Percentiles rank a stretch among this genome's conserved stretches.
Evolutionary conservation across 2,113 vertebrate genomes (phyloP).

Genomic region (Vimba vimba): DNA sequence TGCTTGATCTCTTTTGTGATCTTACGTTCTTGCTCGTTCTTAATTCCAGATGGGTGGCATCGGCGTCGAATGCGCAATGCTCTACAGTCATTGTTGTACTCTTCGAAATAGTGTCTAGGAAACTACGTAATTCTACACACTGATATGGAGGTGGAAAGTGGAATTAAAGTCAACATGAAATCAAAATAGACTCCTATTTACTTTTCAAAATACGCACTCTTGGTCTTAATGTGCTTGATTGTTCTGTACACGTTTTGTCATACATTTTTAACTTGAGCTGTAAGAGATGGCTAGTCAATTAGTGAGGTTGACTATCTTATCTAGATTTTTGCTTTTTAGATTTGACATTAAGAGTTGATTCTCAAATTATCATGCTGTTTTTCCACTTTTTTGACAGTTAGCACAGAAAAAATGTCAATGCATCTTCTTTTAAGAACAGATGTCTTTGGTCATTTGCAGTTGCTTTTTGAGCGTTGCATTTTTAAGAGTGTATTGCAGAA

Average conservation of each 20-base stretch:
- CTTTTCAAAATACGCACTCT: background rate
- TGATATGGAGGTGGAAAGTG: slow-evolving; percentile 9
- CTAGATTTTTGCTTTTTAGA: no score
- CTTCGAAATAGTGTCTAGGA: background rate
- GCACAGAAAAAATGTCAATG: no score
- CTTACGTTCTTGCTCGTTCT: slow-evolving; percentile 14
- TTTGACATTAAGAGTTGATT: background rate
- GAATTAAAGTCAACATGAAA: slow-evolving; percentile 11
- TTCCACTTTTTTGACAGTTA: no score
- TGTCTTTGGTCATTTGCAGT: no score
- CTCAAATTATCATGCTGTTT: no score
- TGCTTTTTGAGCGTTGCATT: background rate
- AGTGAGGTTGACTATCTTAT: no score
- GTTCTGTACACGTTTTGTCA: background rate
- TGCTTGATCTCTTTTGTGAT: slow-evolving; percentile 29
- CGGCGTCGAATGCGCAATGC: background rate
- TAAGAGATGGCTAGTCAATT: no score
- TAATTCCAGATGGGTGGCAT: slow-evolving; percentile 27
- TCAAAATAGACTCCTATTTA: background rate
- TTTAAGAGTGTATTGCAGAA: no score
- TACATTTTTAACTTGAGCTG: background rate
- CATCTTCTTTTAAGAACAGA: background rate
- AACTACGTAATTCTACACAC: background rate
- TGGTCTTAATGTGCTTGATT: background rate
- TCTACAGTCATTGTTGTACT: slow-evolving; percentile 4